Evolutionary conservation across 2,113 vertebrate species (phyloP), one percentile per base, ranked within the genome.

Genomic region (Bubo blakistoni): DNA sequence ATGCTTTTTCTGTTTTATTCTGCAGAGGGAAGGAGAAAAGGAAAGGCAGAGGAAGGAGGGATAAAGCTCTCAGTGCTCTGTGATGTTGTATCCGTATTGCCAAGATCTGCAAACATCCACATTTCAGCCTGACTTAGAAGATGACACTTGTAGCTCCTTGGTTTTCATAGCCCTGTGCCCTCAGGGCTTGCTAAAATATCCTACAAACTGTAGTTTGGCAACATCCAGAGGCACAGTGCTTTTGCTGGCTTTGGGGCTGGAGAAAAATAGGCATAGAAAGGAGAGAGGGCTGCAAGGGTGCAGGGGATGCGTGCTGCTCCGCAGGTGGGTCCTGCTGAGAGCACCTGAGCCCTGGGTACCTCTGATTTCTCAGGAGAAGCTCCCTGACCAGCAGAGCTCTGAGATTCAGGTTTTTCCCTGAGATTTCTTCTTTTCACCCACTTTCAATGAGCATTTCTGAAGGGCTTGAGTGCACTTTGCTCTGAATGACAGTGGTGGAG

Each of bases 31-130:
- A 81, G 17, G 38, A 51, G 17, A 58, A 88, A 79, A 74, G 16
- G 27, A 84, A 90, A 76, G 29, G 15, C 16, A 38, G 71, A 84
- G 34, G n/a, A 81, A 83, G 40, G 58, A 71, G 80, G 22, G 3
- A 3, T 65, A 79, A 76, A 79, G 22, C 40, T 76, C 30, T 62
- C 6, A 2, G 16, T 69, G 49, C 61, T 81, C 42, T 52, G 26
- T 10, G 26, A 22, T 59, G 40, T 30, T 55, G 12, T 46, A 40
- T 21, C 29, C 13, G 8, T 82, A 6, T 32, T 54, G 38, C 15
- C 0, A 2, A 32, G 29, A 9, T 20, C 52, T 49, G 32, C 11
- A 54, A 38, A 55, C 1, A 4, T 57, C 17, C 7, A 11, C 3
- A 1, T 70, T 84, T 87, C 65, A 44, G 30, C 47, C 54, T 76